phyloP scores from a whole-genome alignment of 1,140 invertebrate genomes.

The Cydia pomonella region DNA sequence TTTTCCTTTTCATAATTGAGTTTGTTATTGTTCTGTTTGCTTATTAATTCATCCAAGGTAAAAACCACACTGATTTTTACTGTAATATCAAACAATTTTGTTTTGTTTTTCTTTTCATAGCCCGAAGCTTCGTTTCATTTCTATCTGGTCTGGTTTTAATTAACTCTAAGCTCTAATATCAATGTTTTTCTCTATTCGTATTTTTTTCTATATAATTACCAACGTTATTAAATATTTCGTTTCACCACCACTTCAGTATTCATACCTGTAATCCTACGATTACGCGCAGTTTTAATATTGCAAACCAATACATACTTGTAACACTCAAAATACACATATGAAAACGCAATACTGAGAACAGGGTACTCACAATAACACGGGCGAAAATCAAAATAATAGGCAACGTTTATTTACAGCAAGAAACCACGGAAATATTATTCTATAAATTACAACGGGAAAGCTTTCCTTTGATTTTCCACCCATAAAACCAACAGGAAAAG shows the following conservation, averaged over 20 bases:
- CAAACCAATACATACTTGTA: background rate
- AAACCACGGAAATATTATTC: conserved; percentile 27
- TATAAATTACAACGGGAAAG: conserved; percentile 23
- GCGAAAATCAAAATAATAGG: conserved; percentile 28
- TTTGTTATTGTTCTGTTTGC: background rate
- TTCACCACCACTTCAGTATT: background rate
- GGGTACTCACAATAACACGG: background rate
- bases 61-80: background rate
- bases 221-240: background rate
- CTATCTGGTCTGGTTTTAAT: background rate
- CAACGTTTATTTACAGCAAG: conserved; percentile 27
- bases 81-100: background rate
- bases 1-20: background rate
- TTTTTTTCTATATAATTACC: background rate
- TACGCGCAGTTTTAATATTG: background rate
- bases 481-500: conserved; percentile 31
- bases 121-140: background rate
- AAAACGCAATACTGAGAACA: background rate
- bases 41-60: background rate
- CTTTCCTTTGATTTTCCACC: conserved; percentile 27
- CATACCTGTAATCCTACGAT: background rate
- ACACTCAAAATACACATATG: background rate
- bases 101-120: background rate
- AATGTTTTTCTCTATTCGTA: background rate
- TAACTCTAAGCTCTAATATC: background rate